phyloP scores from a whole-genome alignment of 64 coral and sea anemone genomes.

The Anthopleura sola region DNA sequence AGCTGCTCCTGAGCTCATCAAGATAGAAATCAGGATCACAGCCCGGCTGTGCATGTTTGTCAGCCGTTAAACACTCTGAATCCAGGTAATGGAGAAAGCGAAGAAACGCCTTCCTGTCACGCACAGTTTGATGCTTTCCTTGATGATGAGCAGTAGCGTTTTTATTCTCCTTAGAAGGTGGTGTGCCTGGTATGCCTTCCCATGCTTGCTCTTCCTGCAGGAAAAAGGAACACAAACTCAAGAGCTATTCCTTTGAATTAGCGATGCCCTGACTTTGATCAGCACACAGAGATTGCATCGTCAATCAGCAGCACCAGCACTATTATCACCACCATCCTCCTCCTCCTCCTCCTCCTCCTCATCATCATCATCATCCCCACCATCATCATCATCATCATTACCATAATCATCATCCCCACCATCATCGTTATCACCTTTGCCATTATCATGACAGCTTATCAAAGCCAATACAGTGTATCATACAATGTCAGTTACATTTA shows the following conservation, averaged over 20 bases:
- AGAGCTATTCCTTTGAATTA: no score
- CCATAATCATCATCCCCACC: no score
- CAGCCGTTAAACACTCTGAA: conserved; percentile 71
- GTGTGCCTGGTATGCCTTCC: conserved; percentile 45
- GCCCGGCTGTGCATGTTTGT: conserved; percentile 69
- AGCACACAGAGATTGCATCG: no score
- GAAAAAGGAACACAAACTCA: neutral
- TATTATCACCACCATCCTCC: no score
- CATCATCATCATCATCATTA: no score
- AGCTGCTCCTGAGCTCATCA: conserved; percentile 63
- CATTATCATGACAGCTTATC: no score
- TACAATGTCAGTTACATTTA: no score
- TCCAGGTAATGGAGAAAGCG: conserved; percentile 84
- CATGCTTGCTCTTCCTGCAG: conserved; percentile 65
- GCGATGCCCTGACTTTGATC: neutral
- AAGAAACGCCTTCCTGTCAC: conserved; percentile 58
- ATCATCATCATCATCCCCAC: no score
- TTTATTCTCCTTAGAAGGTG: conserved; percentile 7
- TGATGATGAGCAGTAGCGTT: neutral
- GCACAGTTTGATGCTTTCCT: neutral
- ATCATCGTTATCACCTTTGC: no score
- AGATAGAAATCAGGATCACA: conserved; percentile 85
- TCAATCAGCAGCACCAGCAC: neutral
- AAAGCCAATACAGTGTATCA: no score
- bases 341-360: no score